Evolutionary conservation across 2,888 invertebrate genomes (phyloP).

Genomic region (Cenopis cana): DNA sequence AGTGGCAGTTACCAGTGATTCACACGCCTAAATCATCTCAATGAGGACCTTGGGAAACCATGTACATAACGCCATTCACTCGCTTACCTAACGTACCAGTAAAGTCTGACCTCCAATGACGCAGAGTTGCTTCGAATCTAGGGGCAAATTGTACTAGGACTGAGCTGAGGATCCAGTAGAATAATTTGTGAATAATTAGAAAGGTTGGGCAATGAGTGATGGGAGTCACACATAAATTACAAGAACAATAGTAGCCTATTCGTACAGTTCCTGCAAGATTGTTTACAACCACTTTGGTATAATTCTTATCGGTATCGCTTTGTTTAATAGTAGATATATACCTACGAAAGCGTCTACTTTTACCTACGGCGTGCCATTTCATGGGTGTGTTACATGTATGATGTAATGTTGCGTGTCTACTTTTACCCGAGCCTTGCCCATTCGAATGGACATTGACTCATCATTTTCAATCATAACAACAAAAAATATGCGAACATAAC

Average conservation of each 20-base stretch:
- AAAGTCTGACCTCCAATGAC: not conserved
- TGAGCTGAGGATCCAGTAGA: not conserved
- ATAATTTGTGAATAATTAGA: not conserved
- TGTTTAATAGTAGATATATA: no score
- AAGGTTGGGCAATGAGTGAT: not conserved
- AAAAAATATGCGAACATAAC: no score
- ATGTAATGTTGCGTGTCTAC: slow-evolving; percentile 8
- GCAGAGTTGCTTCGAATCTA: not conserved
- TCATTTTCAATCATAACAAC: no score
- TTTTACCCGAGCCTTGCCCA: not conserved
- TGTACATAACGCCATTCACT: not conserved
- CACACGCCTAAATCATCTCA: slow-evolving; percentile 55
- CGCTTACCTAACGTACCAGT: not conserved
- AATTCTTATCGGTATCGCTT: slow-evolving; percentile 1
- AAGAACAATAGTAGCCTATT: slow-evolving; percentile 27
- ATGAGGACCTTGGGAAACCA: slow-evolving; percentile 49
- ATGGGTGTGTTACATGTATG: not conserved
- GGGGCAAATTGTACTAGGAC: not conserved
- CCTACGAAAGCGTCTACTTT: slow-evolving; percentile 8
- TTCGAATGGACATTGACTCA: not conserved
- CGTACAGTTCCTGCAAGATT: not conserved
- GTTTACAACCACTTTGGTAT: not conserved
- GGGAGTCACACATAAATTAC: not conserved
- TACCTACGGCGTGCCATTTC: not conserved
- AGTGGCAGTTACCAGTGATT: slow-evolving; percentile 58